phyloP scores from a whole-genome alignment of 2,113 vertebrate genomes.

The Atherinomorus stipes region DNA sequence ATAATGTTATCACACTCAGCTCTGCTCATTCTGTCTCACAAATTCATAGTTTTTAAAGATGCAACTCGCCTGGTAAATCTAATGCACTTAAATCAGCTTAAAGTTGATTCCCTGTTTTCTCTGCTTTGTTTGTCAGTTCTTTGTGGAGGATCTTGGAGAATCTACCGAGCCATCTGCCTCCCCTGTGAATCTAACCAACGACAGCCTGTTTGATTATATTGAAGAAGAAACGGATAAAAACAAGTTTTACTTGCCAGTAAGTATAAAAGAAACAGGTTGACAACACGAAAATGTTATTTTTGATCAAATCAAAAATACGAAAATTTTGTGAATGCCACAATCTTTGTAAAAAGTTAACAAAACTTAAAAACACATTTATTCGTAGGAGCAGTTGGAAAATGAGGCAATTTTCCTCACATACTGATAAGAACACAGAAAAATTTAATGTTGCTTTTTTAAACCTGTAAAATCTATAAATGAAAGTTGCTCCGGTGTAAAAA shows the following conservation, averaged over 20 bases:
- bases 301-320: too few relatives aligned
- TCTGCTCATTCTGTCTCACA: too few relatives aligned
- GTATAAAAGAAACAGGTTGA: constrained; percentile 53
- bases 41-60: neutral
- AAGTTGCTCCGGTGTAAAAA: too few relatives aligned
- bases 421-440: neutral
- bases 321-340: too few relatives aligned
- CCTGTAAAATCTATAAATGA: too few relatives aligned
- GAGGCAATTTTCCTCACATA: too few relatives aligned
- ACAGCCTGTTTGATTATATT: constrained; percentile 73
- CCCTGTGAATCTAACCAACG: constrained; percentile 85
- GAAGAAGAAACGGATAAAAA: constrained; percentile 57
- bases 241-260: constrained; percentile 95
- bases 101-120: neutral
- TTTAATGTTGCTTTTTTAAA: too few relatives aligned
- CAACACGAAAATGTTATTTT: neutral
- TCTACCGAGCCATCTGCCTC: constrained; percentile 50
- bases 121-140: constrained; percentile 85
- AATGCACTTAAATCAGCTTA: neutral
- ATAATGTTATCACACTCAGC: neutral
- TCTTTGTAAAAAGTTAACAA: too few relatives aligned
- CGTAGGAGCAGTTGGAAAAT: too few relatives aligned
- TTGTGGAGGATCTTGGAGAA: constrained; percentile 83
- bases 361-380: too few relatives aligned
- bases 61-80: neutral